Base-by-base conservation (phyloP, 2,888 invertebrate species). In the Acronicta aceris region DNA sequence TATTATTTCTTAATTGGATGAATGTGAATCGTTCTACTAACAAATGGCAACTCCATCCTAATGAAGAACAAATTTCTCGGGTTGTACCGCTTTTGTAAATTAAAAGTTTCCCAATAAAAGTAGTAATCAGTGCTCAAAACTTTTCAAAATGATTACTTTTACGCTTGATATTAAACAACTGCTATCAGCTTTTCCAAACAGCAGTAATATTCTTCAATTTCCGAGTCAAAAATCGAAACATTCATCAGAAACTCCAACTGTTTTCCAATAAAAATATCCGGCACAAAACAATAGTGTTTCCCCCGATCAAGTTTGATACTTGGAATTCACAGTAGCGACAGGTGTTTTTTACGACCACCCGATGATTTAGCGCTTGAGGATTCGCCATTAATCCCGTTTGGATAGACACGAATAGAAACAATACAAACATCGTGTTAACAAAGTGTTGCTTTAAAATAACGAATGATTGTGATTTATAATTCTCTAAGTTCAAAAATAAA, bases 311-410 rank as follows among this genome's bases (percentile, higher is more conserved):
- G 82, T 89, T 88, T 82, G 86, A 87, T 89, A 87, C 86, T 86
- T 79, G 74, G 85, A 86, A 89, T 89, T 86, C 84, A 85, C 87
- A 86, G 84, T 79, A 85, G 83, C 87, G 91, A 90, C 94, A 94
- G 93, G 93, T 94, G 94, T 90, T 92, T 92, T 94, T 94, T 92
- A 94, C 89, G 91, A 87, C 83, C 85, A 78, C 79, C 83, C 84
- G 76, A 87, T 91, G 93, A 93, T 94, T 94, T 94, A 93, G 84
- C 84, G 82, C 85, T 85, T 78, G 81, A 86, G 87, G 89, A 92
- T 91, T 89, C 82, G 85, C 90, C 89, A 90, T 94, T 93, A 94
- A 93, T 93, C 93, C 88, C 84, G 84, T 90, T 93, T 84, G 85
- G 81, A 89, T 83, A 85, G 89, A 89, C 89, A 83, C 81, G 85